Evolutionary conservation across 2,888 invertebrate species (phyloP).

Genomic region (Sinohyriopsis cumingii): DNA sequence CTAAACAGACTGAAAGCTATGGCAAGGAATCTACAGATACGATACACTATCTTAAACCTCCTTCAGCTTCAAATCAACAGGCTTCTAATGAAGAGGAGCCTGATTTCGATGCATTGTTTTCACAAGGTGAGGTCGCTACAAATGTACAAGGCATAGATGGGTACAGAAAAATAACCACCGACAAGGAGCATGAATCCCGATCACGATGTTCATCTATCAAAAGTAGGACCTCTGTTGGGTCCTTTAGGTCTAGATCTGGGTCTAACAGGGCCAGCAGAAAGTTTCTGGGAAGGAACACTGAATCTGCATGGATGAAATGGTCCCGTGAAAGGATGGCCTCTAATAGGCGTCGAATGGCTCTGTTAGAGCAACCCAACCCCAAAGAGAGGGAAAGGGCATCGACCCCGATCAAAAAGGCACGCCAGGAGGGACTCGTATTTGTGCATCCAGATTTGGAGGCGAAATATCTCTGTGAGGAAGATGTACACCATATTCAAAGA

Average conservation of each 20-base stretch:
- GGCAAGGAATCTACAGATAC: too few relatives aligned
- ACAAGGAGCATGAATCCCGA: slow-evolving; percentile 47
- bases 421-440: slow-evolving; percentile 64
- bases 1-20: too few relatives aligned
- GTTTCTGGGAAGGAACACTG: slow-evolving; percentile 43
- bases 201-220: slow-evolving; percentile 34
- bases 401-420: slow-evolving; percentile 69
- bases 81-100: slow-evolving; percentile 21
- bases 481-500: slow-evolving; percentile 57
- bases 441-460: slow-evolving; percentile 61
- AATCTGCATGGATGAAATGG: slow-evolving; percentile 63
- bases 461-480: slow-evolving; percentile 61
- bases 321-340: slow-evolving; percentile 61
- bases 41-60: too few relatives aligned
- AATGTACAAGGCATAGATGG: too few relatives aligned
- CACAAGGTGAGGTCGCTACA: slow-evolving; percentile 20
- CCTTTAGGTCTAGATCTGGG: slow-evolving; percentile 53
- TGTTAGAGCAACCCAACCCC: slow-evolving; percentile 54
- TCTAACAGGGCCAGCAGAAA: slow-evolving; percentile 44
- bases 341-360: slow-evolving; percentile 57
- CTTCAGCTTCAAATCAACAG: not conserved
- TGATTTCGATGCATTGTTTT: slow-evolving; percentile 46
- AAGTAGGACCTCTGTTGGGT: slow-evolving; percentile 46
- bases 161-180: slow-evolving; percentile 38
- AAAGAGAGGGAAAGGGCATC: slow-evolving; percentile 58